A percentile compares a stretch with the other conserved stretches of the same genome.
phyloP scores from a whole-genome alignment of 2,888 invertebrate species.

The Anodontia alba region DNA sequence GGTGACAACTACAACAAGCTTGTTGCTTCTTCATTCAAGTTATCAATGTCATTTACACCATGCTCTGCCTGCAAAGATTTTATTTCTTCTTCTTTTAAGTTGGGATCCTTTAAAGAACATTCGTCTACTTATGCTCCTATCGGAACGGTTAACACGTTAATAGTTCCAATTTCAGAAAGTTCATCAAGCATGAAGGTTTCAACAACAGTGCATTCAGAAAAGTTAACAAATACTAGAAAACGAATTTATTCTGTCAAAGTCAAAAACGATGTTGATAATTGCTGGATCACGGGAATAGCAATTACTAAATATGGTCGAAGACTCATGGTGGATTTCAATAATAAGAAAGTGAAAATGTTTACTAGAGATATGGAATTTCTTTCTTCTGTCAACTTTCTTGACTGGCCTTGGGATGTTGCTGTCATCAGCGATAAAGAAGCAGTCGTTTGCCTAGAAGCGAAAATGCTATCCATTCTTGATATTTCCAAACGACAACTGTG shows the following conservation, averaged over 20 bases:
- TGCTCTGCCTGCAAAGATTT: neutral
- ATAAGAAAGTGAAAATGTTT: constrained; percentile 11
- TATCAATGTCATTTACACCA: neutral
- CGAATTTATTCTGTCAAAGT: neutral
- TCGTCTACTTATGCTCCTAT: neutral
- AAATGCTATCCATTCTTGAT: neutral
- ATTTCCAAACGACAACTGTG: neutral
- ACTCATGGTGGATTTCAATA: neutral
- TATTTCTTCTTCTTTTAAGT: neutral
- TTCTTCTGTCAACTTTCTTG: neutral
- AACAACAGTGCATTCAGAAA: neutral
- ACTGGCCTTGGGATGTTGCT: neutral
- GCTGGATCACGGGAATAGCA: neutral
- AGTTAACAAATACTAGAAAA: neutral
- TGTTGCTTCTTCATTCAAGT: neutral
- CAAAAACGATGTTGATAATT: neutral
- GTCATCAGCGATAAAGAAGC: neutral
- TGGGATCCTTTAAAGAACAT: neutral
- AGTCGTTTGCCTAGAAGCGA: neutral
- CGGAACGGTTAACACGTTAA: neutral
- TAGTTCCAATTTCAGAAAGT: neutral
- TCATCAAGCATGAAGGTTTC: neutral
- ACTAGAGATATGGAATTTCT: neutral
- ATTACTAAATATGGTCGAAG: neutral
- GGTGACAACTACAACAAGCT: neutral